These are phyloP conservation scores for Drosophila seclusa DNA, from an alignment of 2,888 invertebrate genomes.

Conservation along the genomic window DNA sequence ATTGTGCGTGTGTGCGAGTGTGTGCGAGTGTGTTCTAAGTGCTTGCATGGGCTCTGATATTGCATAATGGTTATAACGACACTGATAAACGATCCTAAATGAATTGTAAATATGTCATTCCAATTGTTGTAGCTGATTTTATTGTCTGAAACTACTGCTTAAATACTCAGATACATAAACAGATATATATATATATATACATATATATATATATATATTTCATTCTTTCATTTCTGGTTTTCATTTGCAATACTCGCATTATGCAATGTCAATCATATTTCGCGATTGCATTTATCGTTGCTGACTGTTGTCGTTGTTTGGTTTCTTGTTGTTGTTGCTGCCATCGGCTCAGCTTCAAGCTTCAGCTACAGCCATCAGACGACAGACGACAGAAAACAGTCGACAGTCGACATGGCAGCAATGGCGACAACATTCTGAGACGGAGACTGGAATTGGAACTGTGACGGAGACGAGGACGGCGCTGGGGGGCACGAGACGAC, in stretches of 20 bases:
- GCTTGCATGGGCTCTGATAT: constrained; percentile 38
- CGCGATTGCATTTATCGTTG: constrained; percentile 64
- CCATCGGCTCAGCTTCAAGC: constrained; percentile 30
- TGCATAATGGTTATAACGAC: constrained; percentile 57
- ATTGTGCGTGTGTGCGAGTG: constrained; percentile 1
- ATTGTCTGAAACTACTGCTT: constrained; percentile 2
- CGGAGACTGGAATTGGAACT: constrained; percentile 17
- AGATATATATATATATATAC: constrained; percentile 10
- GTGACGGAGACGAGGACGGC: not conserved
- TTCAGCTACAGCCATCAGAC: not conserved
- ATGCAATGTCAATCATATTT: constrained; percentile 73
- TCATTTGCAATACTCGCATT: constrained; percentile 40
- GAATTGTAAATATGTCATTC: constrained; percentile 55
- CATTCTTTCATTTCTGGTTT: constrained; percentile 2
- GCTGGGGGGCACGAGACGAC: not conserved
- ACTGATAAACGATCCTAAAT: constrained; percentile 64
- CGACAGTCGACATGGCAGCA: constrained; percentile 43
- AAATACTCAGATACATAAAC: constrained; percentile 1
- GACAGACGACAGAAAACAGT: constrained; percentile 41
- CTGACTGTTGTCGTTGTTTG: constrained; percentile 22
- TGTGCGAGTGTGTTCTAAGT: constrained; percentile 8
- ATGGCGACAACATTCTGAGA: constrained; percentile 52
- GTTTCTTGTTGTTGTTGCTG: constrained; percentile 38
- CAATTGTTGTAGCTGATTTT: constrained; percentile 4
- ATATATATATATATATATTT: constrained; percentile 17